Evolutionary conservation across 1,140 invertebrate species (phyloP).

Genomic region (Globodera ellingtonae): DNA sequence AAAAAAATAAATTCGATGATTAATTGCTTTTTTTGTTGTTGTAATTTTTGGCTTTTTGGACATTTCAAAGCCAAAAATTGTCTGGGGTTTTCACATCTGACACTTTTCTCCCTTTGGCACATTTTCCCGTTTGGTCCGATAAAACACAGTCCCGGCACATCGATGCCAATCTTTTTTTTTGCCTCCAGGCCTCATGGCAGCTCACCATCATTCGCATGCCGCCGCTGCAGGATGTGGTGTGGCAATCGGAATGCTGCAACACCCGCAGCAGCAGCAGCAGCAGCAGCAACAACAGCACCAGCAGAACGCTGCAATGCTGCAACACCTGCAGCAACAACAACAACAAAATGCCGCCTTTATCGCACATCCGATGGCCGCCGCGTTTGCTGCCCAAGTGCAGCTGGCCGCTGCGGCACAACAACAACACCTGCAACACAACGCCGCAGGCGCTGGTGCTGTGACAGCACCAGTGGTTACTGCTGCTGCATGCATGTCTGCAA

Average conservation of each 20-base stretch:
- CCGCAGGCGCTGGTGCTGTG: neutral
- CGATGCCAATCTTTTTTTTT: neutral
- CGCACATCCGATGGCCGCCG: slow-evolving; percentile 30
- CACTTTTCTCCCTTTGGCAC: no score
- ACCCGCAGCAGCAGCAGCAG: no score
- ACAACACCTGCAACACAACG: neutral
- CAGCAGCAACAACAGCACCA: no score
- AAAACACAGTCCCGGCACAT: no score
- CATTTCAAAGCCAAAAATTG: no score
- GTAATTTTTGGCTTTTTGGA: no score
- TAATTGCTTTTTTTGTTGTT: no score
- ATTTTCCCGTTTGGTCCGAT: no score
- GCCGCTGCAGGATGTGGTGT: neutral
- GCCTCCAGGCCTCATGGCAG: neutral
- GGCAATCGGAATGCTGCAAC: neutral
- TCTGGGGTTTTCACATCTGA: no score
- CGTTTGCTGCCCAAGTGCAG: slow-evolving; percentile 20
- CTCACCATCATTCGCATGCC: slow-evolving; percentile 20
- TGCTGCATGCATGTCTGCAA: neutral
- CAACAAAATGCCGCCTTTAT: slow-evolving; percentile 1
- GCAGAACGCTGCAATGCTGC: no score
- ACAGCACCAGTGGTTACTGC: neutral
- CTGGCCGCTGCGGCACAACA: slow-evolving; percentile 1
- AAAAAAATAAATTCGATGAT: no score
- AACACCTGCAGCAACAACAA: neutral